Base-by-base conservation (phyloP, 2,888 invertebrate species). In the Agrochola circellaris region DNA sequence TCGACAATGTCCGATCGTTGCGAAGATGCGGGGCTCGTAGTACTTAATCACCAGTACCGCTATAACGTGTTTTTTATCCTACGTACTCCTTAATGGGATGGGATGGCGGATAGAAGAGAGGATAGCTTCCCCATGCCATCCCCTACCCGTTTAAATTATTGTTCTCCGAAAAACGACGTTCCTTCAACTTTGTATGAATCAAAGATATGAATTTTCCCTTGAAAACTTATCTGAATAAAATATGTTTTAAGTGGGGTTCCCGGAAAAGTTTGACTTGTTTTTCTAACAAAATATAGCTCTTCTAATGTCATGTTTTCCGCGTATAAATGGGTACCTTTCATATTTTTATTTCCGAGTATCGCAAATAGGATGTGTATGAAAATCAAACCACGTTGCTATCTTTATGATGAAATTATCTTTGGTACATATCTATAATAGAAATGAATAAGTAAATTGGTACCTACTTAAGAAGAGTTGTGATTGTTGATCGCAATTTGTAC, bases 51-150 rank as follows among this genome's bases (percentile, higher is more conserved):
- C 89, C 75, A 81, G 64, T 79, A 86, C 84, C 86, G 85, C 85
- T 81, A 85, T 89, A 89, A 89, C 82, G 89, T 82, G 78, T 83
- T 89, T 89, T 91, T 89, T 89, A 89, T 88, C 87, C 82, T 77
- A 71, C 72, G 60, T 77, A 69, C 73, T 75, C 73, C 66, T 83
- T 87, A 84, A 85, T 70, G 17, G 51, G 42, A 54, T 86, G 81
- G 80, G 77, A 85, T 79, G 79, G 67, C 61, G 62, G 68, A 82
- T 67, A 79, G 72, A 78, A 73, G 65, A 79, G 38, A 42, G 9
- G 8, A 56, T 45, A 67, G 23, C 62, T 58, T 51, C 62, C 58
- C 64, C 62, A 38, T 61, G 26, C 26, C 48, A 51, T 66, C 69
- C 65, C 72, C 56, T 20, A 56, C 48, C 60, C 56, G 48, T 73